phyloP scores from a whole-genome alignment of 2,797 vertebrate species.

The Cichlasoma orientale region DNA sequence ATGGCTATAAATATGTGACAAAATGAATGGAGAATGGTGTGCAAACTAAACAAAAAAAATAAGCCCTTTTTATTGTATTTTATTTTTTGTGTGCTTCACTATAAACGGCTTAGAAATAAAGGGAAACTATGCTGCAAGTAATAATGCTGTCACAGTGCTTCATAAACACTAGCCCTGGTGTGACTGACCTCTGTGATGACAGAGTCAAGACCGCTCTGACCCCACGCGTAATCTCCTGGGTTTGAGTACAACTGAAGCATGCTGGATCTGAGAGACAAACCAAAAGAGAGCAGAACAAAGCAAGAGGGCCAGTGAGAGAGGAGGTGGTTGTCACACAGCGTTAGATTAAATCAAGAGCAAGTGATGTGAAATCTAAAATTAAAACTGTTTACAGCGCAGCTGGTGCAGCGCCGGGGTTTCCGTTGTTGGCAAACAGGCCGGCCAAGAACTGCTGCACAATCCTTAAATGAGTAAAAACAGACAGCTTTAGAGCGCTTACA shows the following conservation, averaged over 20 bases:
- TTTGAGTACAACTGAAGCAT: constrained; percentile 92
- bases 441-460: constrained; percentile 89
- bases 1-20: not conserved
- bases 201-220: constrained; percentile 90
- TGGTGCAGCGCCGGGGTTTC: constrained; percentile 80
- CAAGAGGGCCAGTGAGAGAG: not conserved
- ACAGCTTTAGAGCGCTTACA: constrained; percentile 29
- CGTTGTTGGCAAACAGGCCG: constrained; percentile 80
- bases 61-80: too few species aligned
- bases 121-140: not conserved
- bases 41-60: not conserved
- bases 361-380: constrained; percentile 32
- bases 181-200: constrained; percentile 91
- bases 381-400: constrained; percentile 84
- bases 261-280: constrained; percentile 76
- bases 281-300: not conserved
- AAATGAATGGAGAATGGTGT: not conserved
- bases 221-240: constrained; percentile 94
- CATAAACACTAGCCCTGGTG: not conserved
- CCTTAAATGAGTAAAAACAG: constrained; percentile 67
- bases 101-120: not conserved
- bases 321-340: not conserved
- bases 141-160: not conserved
- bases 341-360: constrained; percentile 39
- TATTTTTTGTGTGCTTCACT: not conserved